phyloP scores from a whole-genome alignment of 1,140 invertebrate genomes.

The Riptortus pedestris region DNA sequence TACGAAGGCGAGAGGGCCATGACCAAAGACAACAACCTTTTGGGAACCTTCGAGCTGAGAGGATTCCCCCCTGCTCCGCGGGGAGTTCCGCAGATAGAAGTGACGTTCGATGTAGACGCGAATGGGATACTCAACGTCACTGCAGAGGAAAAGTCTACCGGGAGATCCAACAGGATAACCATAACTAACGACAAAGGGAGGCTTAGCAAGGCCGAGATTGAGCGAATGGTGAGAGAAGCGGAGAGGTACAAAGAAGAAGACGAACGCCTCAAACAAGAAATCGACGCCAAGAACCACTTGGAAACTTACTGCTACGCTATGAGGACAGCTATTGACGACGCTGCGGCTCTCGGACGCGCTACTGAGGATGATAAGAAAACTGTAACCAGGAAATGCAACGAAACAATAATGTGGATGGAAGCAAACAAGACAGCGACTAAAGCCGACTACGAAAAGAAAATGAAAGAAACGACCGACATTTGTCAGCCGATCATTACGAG shows the following conservation, averaged over 20 bases:
- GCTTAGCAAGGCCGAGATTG: constrained; percentile 91
- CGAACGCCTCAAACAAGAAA: constrained; percentile 76
- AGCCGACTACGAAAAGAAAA: constrained; percentile 87
- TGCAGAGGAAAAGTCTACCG: constrained; percentile 81
- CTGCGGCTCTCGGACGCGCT: constrained; percentile 84
- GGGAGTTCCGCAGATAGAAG: constrained; percentile 86
- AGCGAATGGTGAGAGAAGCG: constrained; percentile 93
- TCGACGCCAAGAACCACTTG: constrained; percentile 77
- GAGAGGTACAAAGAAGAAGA: constrained; percentile 89
- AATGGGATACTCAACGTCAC: constrained; percentile 83
- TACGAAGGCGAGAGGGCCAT: constrained; percentile 88
- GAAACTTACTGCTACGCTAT: constrained; percentile 97
- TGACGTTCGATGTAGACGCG: constrained; percentile 83
- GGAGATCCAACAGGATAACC: constrained; percentile 94
- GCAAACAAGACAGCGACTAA: constrained; percentile 83
- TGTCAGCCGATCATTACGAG: constrained; percentile 82
- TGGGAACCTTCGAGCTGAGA: constrained; percentile 73
- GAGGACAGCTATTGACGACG: constrained; percentile 83
- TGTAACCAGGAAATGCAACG: constrained; percentile 75
- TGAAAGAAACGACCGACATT: constrained; percentile 73
- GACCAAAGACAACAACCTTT: constrained; percentile 84
- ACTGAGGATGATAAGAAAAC: constrained; percentile 73
- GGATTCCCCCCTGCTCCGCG: constrained; percentile 90
- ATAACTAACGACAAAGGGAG: constrained; percentile 97
- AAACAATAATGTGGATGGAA: constrained; percentile 89